Conservation (phyloP, 2,113 vertebrate species). For the Scytalopus superciliaris region DNA sequence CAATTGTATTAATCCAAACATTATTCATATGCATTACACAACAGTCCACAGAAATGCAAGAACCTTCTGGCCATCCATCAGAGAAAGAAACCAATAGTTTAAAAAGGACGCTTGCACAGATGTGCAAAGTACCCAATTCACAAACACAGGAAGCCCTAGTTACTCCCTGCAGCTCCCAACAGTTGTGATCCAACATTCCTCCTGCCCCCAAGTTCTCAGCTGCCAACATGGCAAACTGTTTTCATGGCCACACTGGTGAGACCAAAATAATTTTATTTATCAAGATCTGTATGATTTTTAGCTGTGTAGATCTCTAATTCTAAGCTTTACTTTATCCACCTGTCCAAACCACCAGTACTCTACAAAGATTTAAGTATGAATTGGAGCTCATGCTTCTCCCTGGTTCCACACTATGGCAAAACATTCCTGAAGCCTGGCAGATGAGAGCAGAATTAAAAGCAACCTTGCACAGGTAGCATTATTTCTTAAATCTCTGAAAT, state of each 20-base stretch:
- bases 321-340: background rate
- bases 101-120: background rate
- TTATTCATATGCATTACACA: background rate
- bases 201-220: background rate
- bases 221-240: background rate
- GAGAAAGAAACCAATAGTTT: background rate
- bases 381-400: background rate
- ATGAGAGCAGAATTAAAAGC: background rate
- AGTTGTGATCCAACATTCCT: background rate
- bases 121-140: background rate
- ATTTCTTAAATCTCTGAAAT: constrained; percentile 8
- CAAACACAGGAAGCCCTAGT: background rate
- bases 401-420: background rate
- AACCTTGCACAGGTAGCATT: background rate
- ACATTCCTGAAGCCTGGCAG: background rate
- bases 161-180: background rate
- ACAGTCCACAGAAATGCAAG: background rate
- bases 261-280: background rate
- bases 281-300: background rate
- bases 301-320: background rate
- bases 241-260: background rate
- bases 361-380: background rate
- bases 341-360: background rate
- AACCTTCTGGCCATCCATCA: background rate
- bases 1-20: background rate